Evolutionary conservation across 2,113 vertebrate species (phyloP).

Genomic region (Malurus alboscapulatus): DNA sequence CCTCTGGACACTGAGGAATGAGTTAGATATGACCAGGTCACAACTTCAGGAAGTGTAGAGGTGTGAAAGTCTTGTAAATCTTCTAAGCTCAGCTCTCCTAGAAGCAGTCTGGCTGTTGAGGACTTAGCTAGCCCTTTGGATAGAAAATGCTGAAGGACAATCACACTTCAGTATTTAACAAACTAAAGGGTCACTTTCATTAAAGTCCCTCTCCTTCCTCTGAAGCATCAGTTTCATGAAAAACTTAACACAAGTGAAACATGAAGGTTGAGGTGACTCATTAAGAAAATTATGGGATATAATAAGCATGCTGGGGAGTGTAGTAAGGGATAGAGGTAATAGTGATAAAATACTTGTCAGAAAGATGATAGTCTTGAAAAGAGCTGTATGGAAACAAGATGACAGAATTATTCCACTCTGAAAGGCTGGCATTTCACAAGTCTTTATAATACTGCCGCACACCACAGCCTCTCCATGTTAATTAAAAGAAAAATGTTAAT

Average conservation of each 20-base stretch:
- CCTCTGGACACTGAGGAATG: not conserved
- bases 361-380: not conserved
- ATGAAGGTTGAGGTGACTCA: not conserved
- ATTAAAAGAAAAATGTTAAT: constrained; percentile 19
- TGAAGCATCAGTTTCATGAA: not conserved
- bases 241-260: not conserved
- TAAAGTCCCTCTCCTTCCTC: not conserved
- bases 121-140: not conserved
- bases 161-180: not conserved
- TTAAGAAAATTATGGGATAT: constrained; percentile 28
- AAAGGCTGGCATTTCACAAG: constrained; percentile 19
- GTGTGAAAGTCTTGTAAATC: not conserved
- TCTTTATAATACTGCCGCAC: not conserved
- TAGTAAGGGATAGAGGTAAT: not conserved
- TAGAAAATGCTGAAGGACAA: not conserved
- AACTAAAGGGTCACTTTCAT: not conserved
- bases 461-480: not conserved
- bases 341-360: constrained; percentile 38
- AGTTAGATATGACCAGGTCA: not conserved
- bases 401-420: constrained; percentile 25
- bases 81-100: not conserved
- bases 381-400: constrained; percentile 28
- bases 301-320: not conserved
- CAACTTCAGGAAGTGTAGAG: not conserved
- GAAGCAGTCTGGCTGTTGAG: not conserved